Evolutionary conservation across 2,113 vertebrate species (phyloP).

Genomic region (Alces alces): DNA sequence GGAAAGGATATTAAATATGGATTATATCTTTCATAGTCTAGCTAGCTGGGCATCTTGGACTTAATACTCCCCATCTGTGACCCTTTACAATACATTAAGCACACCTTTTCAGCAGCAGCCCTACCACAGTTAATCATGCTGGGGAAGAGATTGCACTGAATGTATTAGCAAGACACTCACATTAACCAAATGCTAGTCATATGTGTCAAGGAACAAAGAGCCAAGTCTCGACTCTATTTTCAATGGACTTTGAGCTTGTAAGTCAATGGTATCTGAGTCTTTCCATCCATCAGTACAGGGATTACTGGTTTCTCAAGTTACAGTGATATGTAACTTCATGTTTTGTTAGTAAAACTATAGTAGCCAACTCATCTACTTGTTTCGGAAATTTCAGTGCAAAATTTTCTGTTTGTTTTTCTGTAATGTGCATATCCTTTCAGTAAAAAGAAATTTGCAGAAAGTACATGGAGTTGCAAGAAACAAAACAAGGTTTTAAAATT

Average conservation of each 20-base stretch:
- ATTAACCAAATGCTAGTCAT: constrained; percentile 73
- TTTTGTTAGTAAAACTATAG: not conserved
- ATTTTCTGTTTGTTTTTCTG: not conserved
- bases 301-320: not conserved
- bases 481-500: not conserved
- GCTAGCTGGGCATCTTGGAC: constrained; percentile 67
- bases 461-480: not conserved
- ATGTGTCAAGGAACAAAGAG: constrained; percentile 63
- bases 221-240: constrained; percentile 42
- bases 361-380: not conserved
- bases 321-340: not conserved
- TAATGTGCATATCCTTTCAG: not conserved
- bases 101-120: constrained; percentile 69
- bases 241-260: constrained; percentile 65
- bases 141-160: constrained; percentile 69
- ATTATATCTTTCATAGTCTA: constrained; percentile 73
- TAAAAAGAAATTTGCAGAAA: not conserved
- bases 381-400: not conserved
- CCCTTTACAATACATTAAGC: constrained; percentile 74
- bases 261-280: constrained; percentile 51
- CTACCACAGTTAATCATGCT: constrained; percentile 71
- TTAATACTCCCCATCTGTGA: constrained; percentile 71
- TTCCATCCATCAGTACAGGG: constrained; percentile 28
- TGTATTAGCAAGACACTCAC: constrained; percentile 63
- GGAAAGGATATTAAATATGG: constrained; percentile 66